Evolutionary conservation across 2,797 vertebrate species (phyloP).

Genomic region (Danio albolineatus): DNA sequence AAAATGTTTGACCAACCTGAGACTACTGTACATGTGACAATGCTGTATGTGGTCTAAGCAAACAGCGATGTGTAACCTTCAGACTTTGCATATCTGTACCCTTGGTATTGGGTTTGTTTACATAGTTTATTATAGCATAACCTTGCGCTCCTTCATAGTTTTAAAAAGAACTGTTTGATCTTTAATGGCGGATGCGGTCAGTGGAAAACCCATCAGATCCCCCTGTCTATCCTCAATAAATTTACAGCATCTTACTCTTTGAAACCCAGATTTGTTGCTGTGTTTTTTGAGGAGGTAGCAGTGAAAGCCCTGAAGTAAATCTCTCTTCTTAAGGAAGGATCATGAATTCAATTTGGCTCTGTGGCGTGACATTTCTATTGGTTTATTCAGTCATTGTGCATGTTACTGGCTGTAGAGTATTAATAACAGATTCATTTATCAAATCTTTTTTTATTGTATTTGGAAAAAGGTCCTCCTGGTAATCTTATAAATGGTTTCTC

Average conservation of each 20-base stretch:
- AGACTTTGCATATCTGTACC: not conserved
- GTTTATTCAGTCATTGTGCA: not conserved
- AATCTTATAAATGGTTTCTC: not conserved
- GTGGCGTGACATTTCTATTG: not conserved
- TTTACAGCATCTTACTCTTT: slow-evolving; percentile 25
- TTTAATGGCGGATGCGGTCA: slow-evolving; percentile 6
- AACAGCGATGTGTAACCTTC: no score
- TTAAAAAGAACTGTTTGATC: slow-evolving; percentile 4
- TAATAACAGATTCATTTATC: not conserved
- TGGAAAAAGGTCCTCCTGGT: not conserved
- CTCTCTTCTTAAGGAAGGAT: slow-evolving; percentile 17
- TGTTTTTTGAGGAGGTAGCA: slow-evolving; percentile 13
- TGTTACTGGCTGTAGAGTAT: not conserved
- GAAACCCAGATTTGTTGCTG: slow-evolving; percentile 23
- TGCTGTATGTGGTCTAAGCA: no score
- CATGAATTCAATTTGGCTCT: not conserved
- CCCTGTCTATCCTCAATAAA: not conserved
- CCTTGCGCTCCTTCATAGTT: not conserved
- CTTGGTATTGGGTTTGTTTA: not conserved
- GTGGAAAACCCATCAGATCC: slow-evolving; percentile 10
- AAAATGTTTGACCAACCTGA: no score
- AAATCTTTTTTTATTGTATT: not conserved
- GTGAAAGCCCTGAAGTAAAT: slow-evolving; percentile 12
- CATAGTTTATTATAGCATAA: not conserved
- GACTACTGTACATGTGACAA: no score